A percentile compares a stretch with the other conserved stretches of the same genome.
These are phyloP conservation scores for Aphidius colemani DNA, from an alignment of 2,888 invertebrate species.

Conservation along the genomic window DNA sequence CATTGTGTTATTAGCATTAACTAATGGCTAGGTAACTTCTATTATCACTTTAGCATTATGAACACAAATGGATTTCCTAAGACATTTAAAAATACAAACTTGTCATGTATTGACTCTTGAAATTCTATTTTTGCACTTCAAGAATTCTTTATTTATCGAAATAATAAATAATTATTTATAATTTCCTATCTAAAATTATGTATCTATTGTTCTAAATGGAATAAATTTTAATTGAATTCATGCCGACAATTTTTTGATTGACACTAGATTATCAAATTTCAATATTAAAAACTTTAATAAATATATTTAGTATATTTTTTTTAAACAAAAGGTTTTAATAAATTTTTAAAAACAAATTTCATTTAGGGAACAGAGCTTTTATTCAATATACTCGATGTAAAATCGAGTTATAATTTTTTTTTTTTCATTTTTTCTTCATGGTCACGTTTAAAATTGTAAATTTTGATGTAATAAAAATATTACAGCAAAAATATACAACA, in stretches of 20 bases:
- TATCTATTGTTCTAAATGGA: conserved; percentile 21
- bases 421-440: neutral
- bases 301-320: neutral
- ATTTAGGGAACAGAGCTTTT: conserved; percentile 10
- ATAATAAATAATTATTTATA: neutral
- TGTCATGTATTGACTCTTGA: conserved; percentile 20
- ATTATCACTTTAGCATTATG: conserved; percentile 31
- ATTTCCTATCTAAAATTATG: conserved; percentile 20
- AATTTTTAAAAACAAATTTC: conserved; percentile 7
- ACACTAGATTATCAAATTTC: conserved; percentile 1
- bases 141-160: too few species aligned
- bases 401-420: conserved; percentile 2
- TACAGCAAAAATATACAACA: too few species aligned
- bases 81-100: conserved; percentile 24
- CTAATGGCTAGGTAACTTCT: conserved; percentile 38
- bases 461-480: too few species aligned
- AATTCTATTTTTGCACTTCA: conserved; percentile 21
- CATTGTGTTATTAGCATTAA: conserved; percentile 33
- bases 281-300: neutral
- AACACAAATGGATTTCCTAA: conserved; percentile 40
- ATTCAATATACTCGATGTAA: neutral
- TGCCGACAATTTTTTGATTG: conserved; percentile 6
- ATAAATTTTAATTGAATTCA: conserved; percentile 1
- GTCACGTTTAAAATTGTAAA: neutral
- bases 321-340: conserved; percentile 13